A percentile compares a stretch with the other conserved stretches of the same genome.
phyloP scores from a whole-genome alignment of 2,888 invertebrate species.

The Lepidochitona cinerea region DNA sequence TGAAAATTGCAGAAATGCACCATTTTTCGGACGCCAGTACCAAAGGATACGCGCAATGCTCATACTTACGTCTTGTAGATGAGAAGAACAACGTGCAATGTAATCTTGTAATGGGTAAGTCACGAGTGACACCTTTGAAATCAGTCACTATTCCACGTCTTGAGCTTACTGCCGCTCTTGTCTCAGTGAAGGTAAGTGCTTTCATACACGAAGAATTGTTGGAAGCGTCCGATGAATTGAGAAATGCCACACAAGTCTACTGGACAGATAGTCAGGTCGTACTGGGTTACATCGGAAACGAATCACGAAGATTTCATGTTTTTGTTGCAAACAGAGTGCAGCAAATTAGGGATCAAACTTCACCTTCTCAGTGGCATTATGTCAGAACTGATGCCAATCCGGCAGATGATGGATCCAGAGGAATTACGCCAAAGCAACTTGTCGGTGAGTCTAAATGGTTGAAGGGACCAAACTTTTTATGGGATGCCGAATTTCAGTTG shows the following conservation, averaged over 20 bases:
- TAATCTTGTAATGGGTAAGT: constrained; percentile 22
- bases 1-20: constrained; percentile 14
- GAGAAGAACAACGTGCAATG: constrained; percentile 16
- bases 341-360: constrained; percentile 19
- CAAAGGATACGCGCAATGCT: constrained; percentile 8
- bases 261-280: constrained; percentile 31
- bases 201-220: constrained; percentile 18
- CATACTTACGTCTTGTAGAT: constrained; percentile 11
- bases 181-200: constrained; percentile 16
- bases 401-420: constrained; percentile 28
- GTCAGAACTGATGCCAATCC: constrained; percentile 23
- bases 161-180: constrained; percentile 24
- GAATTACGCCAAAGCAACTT: constrained; percentile 13
- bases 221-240: too few relatives aligned
- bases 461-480: constrained; percentile 24
- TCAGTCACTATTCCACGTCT: constrained; percentile 20
- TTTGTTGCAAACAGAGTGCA: constrained; percentile 31
- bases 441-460: constrained; percentile 12
- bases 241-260: constrained; percentile 9
- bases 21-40: constrained; percentile 27
- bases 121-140: constrained; percentile 30
- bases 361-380: constrained; percentile 26
- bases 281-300: constrained; percentile 29
- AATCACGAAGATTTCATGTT: constrained; percentile 19
- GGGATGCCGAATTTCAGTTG: constrained; percentile 4